A percentile compares a stretch with the other conserved stretches of the same genome.
Conservation (phyloP, 2,113 vertebrate genomes). For the Ancistrus triradiatus region DNA sequence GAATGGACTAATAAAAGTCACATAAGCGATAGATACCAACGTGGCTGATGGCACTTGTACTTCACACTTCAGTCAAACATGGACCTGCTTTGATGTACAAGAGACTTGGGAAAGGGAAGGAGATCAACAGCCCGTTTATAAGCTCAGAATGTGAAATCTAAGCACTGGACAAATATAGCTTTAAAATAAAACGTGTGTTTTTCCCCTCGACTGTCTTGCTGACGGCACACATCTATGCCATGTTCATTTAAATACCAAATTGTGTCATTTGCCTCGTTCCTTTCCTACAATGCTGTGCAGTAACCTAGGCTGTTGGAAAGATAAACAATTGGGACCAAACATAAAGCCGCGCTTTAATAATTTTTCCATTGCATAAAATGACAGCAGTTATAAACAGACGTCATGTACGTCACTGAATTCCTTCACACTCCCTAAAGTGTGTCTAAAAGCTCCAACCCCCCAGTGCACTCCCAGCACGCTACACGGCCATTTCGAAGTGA, state of each 20-base stretch:
- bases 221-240: no score
- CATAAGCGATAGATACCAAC: no score
- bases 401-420: background rate
- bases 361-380: constrained; percentile 38
- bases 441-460: constrained; percentile 13
- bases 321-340: background rate
- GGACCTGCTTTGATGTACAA: no score
- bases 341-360: background rate
- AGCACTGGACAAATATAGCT: no score
- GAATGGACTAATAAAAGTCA: background rate
- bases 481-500: constrained; percentile 23
- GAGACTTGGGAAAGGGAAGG: no score
- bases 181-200: no score
- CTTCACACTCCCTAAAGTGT: constrained; percentile 6
- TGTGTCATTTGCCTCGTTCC: background rate
- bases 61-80: no score
- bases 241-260: background rate
- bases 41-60: no score
- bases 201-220: no score
- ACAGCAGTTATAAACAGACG: constrained; percentile 28
- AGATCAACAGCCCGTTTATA: no score
- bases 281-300: background rate
- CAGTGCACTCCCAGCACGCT: constrained; percentile 14
- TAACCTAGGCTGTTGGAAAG: background rate
- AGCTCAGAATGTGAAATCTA: no score